Conservation (phyloP, 2,888 invertebrate genomes). For the Himalopsyche japonica region DNA sequence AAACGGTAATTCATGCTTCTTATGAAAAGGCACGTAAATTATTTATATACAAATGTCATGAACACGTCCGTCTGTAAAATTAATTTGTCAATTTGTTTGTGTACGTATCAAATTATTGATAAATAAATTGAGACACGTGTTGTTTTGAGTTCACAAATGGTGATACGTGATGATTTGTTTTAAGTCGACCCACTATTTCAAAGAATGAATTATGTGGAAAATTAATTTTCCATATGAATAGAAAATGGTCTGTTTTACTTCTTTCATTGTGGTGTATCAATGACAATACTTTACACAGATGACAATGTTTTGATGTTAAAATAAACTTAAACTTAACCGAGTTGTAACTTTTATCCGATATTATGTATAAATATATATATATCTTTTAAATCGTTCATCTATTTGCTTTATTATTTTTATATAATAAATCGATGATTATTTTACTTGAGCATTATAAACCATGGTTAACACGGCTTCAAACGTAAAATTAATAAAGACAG, state of each 20-base stretch:
- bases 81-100: not conserved
- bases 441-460: not conserved
- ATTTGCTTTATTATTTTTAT: too few relatives aligned
- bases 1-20: too few relatives aligned
- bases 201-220: not conserved
- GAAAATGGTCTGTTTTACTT: not conserved
- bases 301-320: too few relatives aligned
- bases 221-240: not conserved
- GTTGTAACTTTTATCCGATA: too few relatives aligned
- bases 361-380: too few relatives aligned
- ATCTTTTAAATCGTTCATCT: too few relatives aligned
- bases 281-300: too few relatives aligned
- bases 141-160: not conserved
- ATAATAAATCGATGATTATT: not conserved
- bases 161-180: not conserved
- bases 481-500: not conserved
- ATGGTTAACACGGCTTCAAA: not conserved
- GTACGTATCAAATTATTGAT: not conserved
- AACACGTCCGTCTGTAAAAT: too few relatives aligned
- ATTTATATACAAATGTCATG: too few relatives aligned
- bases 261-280: not conserved
- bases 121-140: not conserved
- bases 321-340: too few relatives aligned
- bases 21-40: too few relatives aligned
- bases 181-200: not conserved